Evolutionary conservation across 2,797 vertebrate species (phyloP).

Genomic region (Kryptolebias ocellatus): DNA sequence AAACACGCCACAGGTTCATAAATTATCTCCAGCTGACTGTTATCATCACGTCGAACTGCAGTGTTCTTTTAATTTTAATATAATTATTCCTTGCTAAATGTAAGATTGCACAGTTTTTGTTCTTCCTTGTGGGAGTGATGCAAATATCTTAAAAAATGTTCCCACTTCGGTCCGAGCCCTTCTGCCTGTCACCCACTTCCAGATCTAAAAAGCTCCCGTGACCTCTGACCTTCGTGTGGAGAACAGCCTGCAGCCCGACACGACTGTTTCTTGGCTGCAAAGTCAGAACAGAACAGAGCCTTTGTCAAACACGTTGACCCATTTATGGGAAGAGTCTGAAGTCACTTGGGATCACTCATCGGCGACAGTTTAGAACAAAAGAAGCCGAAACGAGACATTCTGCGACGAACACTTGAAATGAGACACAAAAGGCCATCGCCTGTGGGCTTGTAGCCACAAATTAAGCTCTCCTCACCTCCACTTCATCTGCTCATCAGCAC

Average conservation of each 20-base stretch:
- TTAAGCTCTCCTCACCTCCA: too few relatives aligned
- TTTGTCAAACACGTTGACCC: conserved; percentile 14
- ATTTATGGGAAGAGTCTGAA: conserved; percentile 14
- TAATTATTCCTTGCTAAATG: conserved; percentile 1
- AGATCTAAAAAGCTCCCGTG: conserved; percentile 11
- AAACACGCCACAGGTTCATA: conserved; percentile 44
- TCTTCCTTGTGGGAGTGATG: neutral
- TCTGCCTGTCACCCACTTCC: conserved; percentile 22
- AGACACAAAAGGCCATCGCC: too few relatives aligned
- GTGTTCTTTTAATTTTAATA: conserved; percentile 7
- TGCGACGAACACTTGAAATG: neutral
- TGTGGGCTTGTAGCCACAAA: too few relatives aligned
- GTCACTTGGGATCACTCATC: conserved; percentile 10
- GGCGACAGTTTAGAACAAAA: conserved; percentile 12
- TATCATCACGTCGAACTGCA: conserved; percentile 10
- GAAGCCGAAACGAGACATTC: neutral
- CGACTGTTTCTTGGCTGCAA: conserved; percentile 24
- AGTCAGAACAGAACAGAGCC: conserved; percentile 29
- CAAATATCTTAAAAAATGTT: neutral
- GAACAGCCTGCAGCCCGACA: conserved; percentile 44
- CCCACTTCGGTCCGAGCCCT: neutral
- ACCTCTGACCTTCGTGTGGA: conserved; percentile 41
- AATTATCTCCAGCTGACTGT: conserved; percentile 24
- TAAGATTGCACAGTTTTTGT: neutral
- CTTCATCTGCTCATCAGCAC: too few relatives aligned